Base-by-base conservation (phyloP, 2,797 vertebrate genomes). In the Anolis apletophallus region DNA sequence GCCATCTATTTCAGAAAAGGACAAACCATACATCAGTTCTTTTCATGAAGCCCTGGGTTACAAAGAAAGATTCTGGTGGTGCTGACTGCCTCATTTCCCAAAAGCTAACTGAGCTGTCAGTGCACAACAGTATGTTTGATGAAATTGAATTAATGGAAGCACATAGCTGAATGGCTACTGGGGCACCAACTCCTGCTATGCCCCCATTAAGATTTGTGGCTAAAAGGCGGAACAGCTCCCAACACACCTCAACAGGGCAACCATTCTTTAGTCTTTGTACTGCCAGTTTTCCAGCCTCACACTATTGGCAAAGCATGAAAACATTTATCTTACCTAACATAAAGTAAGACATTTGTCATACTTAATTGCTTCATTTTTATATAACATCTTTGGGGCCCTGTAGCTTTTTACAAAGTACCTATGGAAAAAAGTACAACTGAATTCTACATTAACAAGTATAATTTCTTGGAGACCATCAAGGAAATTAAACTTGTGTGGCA, bases 391-490 rank as follows among this genome's bases (percentile, higher is more conserved):
- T 13, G 5, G 5, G 11, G 34, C 52, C 34, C 3, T 21, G 36
- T 17, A 76, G 29, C n/a, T 78, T 17, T 57, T 55, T 21, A 19
- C 54, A 57, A 57, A 77, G 5, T 57, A 10, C 17, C 52, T 4
- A 32, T 77, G n/a, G 75, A 77, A 77, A 77, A 77, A 77, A 55
- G 52, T 77, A 76, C 74, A 32, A 76, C 46, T 17, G 50, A 3
- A 77, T 16, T 77, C 29, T 76, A 55, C 50, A 64, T 3, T 55
- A 55, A 21, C 29, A 32, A 17, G 29, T 9, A 55, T 32, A 14
- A 32, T 16, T n/a, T 55, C n/a, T 78, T 78, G 54, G 7, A 34
- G 16, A 14, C 55, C 32, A 14, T 23, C 19, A 40, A 8, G 12
- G 12, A 13, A 21, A 59, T 59, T 40, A 12, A 75, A 52, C 46